Percentiles rank a stretch among this genome's conserved stretches.
Evolutionary conservation across 2,888 invertebrate genomes (phyloP).

Genomic region (Anarsia innoxiella): DNA sequence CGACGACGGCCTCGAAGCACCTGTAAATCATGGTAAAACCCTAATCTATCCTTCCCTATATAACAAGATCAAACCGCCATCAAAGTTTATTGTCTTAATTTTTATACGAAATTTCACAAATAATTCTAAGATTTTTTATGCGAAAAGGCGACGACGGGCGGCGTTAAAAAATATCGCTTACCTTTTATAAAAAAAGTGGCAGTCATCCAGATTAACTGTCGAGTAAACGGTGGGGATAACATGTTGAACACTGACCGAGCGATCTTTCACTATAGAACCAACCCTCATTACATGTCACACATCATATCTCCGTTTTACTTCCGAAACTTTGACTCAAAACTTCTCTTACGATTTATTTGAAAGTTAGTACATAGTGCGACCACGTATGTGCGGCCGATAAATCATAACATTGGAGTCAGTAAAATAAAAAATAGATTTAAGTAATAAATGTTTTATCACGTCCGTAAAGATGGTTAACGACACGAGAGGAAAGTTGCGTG

Average conservation of each 20-base stretch:
- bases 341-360: not conserved
- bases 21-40: not conserved
- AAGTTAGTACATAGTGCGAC: not conserved
- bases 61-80: not conserved
- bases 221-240: constrained; percentile 30
- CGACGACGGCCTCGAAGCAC: too few species aligned
- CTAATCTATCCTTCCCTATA: not conserved
- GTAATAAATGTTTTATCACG: constrained; percentile 44
- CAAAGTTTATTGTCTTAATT: not conserved
- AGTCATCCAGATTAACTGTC: constrained; percentile 44
- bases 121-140: too few species aligned
- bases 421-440: constrained; percentile 25
- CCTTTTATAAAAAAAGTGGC: constrained; percentile 47
- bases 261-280: constrained; percentile 7
- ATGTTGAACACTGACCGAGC: constrained; percentile 27
- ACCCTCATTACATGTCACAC: constrained; percentile 3
- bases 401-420: constrained; percentile 19
- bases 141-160: not conserved
- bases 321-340: constrained; percentile 4
- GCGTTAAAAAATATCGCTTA: constrained; percentile 29
- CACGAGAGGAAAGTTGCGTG: constrained; percentile 45
- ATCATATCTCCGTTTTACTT: constrained; percentile 2
- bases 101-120: not conserved
- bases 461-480: constrained; percentile 53
- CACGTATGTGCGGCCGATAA: constrained; percentile 21